phyloP scores from a whole-genome alignment of 2,888 invertebrate genomes.

The Meta bourneti region DNA sequence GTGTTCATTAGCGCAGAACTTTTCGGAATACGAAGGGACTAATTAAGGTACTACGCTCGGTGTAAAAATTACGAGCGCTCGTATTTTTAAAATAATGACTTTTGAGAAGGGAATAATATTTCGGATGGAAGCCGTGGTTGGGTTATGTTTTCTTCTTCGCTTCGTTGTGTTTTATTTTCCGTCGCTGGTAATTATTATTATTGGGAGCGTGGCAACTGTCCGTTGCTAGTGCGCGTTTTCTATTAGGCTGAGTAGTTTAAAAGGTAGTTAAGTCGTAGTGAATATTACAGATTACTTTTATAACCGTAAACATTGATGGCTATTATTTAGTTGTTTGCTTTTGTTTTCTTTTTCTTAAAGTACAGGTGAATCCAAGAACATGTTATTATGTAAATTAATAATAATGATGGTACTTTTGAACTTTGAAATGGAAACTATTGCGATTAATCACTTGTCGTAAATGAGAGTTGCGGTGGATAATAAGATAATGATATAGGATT shows the following conservation, averaged over 20 bases:
- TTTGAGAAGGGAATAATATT: constrained; percentile 65
- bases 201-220: not conserved
- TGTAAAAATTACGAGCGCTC: constrained; percentile 62
- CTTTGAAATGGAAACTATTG: not conserved
- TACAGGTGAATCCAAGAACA: not conserved
- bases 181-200: constrained; percentile 54
- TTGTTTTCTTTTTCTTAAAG: not conserved
- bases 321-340: not conserved
- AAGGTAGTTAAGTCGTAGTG: constrained; percentile 22
- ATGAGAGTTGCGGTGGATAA: not conserved
- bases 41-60: constrained; percentile 37
- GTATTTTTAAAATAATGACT: constrained; percentile 73
- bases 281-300: constrained; percentile 25
- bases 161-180: not conserved
- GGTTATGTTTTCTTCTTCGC: constrained; percentile 20
- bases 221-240: constrained; percentile 6
- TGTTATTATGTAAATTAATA: not conserved
- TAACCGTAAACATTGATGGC: constrained; percentile 13
- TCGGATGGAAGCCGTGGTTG: constrained; percentile 26
- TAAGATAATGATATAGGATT: not conserved
- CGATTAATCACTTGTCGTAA: not conserved
- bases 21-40: constrained; percentile 50
- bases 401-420: not conserved
- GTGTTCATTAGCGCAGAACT: constrained; percentile 64
- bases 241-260: constrained; percentile 23